phyloP scores from a whole-genome alignment of 2,113 vertebrate species.

The Azemiops feae region DNA sequence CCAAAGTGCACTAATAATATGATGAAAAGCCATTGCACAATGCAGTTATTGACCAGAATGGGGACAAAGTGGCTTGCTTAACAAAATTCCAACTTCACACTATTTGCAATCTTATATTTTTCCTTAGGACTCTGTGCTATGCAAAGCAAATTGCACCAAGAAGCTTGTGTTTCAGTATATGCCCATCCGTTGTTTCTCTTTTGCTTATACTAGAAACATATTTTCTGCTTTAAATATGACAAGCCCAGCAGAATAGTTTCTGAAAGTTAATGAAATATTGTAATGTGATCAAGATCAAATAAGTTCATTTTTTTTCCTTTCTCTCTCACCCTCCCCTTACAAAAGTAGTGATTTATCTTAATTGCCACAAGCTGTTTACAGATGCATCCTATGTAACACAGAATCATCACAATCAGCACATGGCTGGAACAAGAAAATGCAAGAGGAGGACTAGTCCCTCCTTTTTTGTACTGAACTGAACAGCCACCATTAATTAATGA shows the following conservation, averaged over 20 bases:
- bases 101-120: conserved; percentile 25
- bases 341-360: conserved; percentile 20
- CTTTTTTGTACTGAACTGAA: background rate
- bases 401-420: background rate
- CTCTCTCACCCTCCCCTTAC: background rate
- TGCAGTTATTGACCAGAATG: conserved; percentile 2
- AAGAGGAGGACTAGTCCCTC: background rate
- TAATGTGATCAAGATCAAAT: conserved; percentile 13
- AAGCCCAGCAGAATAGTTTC: conserved; percentile 32
- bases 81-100: conserved; percentile 23
- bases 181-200: conserved; percentile 28
- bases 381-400: background rate
- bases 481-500: background rate
- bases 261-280: conserved; percentile 27
- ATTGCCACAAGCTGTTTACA: conserved; percentile 21
- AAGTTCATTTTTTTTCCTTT: background rate
- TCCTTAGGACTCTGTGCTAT: background rate
- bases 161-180: conserved; percentile 10
- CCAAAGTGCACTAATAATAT: background rate
- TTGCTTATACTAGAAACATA: conserved; percentile 29
- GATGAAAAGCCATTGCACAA: background rate
- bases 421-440: background rate
- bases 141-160: conserved; percentile 24
- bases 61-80: conserved; percentile 13
- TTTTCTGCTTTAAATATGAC: conserved; percentile 26